phyloP scores from a whole-genome alignment of 2,113 vertebrate species.

The Terrapene triunguis region DNA sequence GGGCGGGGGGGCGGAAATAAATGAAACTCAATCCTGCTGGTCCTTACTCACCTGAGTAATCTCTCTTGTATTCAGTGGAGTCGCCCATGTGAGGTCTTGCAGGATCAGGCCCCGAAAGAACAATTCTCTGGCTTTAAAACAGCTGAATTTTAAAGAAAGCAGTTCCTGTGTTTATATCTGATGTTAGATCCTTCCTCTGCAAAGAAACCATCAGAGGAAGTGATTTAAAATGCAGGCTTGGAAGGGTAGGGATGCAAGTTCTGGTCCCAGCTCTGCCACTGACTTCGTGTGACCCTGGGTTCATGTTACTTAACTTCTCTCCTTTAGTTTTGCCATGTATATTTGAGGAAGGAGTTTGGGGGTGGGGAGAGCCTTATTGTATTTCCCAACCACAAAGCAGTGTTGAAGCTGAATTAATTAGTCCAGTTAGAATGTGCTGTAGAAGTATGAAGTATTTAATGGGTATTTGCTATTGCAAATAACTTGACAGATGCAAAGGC shows the following conservation, averaged over 20 bases:
- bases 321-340: not conserved
- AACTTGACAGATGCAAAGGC: not conserved
- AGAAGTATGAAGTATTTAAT: not conserved
- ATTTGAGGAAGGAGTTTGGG: not conserved
- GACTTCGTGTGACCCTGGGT: not conserved
- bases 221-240: not conserved
- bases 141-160: not conserved
- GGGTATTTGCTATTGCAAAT: not conserved
- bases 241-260: not conserved
- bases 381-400: not conserved
- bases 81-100: not conserved
- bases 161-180: not conserved
- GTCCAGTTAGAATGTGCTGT: not conserved
- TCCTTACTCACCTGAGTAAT: not conserved
- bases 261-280: not conserved
- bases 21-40: not conserved
- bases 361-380: not conserved
- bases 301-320: not conserved
- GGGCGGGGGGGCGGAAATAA: not conserved
- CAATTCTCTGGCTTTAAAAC: not conserved
- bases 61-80: not conserved
- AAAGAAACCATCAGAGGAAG: not conserved
- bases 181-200: not conserved
- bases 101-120: rapidly evolving
- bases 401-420: not conserved